These are phyloP conservation scores for Chrysopa pallens DNA, from an alignment of 1,140 invertebrate species.

Conservation along the genomic window DNA sequence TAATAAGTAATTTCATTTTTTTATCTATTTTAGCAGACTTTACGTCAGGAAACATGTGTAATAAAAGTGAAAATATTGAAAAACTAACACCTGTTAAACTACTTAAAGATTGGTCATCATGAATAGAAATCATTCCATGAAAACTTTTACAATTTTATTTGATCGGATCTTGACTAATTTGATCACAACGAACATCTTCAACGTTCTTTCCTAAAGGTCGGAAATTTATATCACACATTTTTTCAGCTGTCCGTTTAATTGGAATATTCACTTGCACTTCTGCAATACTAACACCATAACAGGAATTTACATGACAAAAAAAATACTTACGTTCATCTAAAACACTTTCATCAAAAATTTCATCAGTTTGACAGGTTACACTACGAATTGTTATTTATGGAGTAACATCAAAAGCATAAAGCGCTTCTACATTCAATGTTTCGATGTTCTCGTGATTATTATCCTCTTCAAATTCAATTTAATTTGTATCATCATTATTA, in stretches of 20 bases:
- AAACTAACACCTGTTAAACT: conserved; percentile 5
- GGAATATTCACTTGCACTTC: conserved; percentile 6
- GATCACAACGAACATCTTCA: conserved; percentile 6
- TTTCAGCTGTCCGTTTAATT: neutral
- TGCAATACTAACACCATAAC: conserved; percentile 4
- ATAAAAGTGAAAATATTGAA: neutral
- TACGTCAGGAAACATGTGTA: too few relatives aligned
- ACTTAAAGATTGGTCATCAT: conserved; percentile 2
- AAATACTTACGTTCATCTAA: conserved; percentile 2
- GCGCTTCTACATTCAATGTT: neutral
- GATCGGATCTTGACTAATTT: conserved; percentile 1
- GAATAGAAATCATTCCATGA: conserved; percentile 4
- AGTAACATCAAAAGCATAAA: neutral
- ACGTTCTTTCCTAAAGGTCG: conserved; percentile 1
- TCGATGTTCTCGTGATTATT: neutral
- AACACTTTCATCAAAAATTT: neutral
- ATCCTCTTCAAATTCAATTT: conserved; percentile 3
- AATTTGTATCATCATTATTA: too few relatives aligned
- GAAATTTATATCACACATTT: too few relatives aligned
- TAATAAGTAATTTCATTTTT: too few relatives aligned
- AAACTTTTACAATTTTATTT: neutral
- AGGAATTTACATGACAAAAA: conserved; percentile 2
- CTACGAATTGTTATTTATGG: too few relatives aligned
- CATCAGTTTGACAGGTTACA: too few relatives aligned
- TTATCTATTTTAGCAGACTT: too few relatives aligned